These are phyloP conservation scores for Epizoanthus stellaris DNA, from an alignment of 92 coral and sea anemone genomes.

Conservation along the genomic window DNA sequence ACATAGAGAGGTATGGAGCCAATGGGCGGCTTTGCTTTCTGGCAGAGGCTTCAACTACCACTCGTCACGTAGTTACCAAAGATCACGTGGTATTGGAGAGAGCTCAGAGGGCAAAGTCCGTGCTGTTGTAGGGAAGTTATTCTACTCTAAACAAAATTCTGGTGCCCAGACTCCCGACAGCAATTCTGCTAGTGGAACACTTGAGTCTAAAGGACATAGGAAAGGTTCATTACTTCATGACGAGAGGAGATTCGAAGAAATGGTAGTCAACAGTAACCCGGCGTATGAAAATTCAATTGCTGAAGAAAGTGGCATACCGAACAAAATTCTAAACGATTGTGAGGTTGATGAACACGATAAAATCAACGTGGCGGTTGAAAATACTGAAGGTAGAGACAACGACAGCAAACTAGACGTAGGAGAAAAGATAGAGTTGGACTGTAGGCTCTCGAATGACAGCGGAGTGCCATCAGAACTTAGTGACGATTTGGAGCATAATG, in stretches of 20 bases:
- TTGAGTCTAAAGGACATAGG: neutral
- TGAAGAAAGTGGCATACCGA: neutral
- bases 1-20: conserved; percentile 83
- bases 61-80: conserved; percentile 49
- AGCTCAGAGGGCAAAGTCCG: conserved; percentile 40
- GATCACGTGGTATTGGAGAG: conserved; percentile 73
- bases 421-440: neutral
- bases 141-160: neutral
- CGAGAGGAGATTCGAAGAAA: neutral
- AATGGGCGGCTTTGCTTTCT: conserved; percentile 75
- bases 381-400: neutral
- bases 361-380: neutral
- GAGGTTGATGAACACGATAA: neutral
- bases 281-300: conserved; percentile 6
- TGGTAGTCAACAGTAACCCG: neutral
- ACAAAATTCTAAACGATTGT: neutral
- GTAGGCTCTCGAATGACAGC: neutral
- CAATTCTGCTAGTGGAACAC: neutral
- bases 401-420: neutral
- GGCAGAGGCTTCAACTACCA: conserved; percentile 61
- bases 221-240: neutral
- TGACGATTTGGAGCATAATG: neutral
- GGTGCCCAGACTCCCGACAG: neutral
- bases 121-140: conserved; percentile 8
- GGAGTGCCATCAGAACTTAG: neutral